Evolutionary conservation across 2,113 vertebrate species (phyloP), one percentile per base, ranked within the genome.

Genomic region (Scolopax mira): DNA sequence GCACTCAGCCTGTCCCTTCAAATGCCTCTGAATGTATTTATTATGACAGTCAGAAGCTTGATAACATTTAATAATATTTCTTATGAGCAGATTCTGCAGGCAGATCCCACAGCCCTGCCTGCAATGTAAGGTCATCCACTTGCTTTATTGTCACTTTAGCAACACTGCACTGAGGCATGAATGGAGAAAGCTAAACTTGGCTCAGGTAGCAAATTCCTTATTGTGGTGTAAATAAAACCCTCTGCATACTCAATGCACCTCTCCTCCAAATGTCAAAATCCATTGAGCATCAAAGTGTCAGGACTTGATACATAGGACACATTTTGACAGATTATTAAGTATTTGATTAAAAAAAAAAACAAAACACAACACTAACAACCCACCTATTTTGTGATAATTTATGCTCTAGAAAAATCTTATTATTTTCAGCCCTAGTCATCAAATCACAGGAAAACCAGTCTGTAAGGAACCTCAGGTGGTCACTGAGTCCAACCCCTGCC

Each of bases 61-160:
- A 89, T 44, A 90, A 33, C 35, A 65, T 84, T 96, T 84, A 95
- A 88, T 89, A 85, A 72, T 46, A 85, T 70, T 92, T 94, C 85
- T 85, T 88, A 78, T 35, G 39, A 80, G 51, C 39, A 70, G 46
- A 64, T 71, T 90, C 72, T 92, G 46, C 90, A 86, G 78, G 67
- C 13, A 8, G 46, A 80, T 86, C 39, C 55, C 88, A 80, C 42
- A 74, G 69, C 55, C 51, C 61, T 90, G 62, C 27, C 65, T 94
- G 65, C 46, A 78, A 18, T 19, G 15, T 49, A 65, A 89, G 66
- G 66, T 85, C 84, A 77, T 39, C 52, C 39, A 58, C 66, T 33
- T 69, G 22, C 28, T 91, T 82, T 78, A 64, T 80, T 95, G 67
- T 71, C 46, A 60, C 74, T 92, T 83, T 67, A 78, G 18, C 69